phyloP scores from a whole-genome alignment of 2,113 vertebrate genomes.

The Myiozetetes cayanensis region DNA sequence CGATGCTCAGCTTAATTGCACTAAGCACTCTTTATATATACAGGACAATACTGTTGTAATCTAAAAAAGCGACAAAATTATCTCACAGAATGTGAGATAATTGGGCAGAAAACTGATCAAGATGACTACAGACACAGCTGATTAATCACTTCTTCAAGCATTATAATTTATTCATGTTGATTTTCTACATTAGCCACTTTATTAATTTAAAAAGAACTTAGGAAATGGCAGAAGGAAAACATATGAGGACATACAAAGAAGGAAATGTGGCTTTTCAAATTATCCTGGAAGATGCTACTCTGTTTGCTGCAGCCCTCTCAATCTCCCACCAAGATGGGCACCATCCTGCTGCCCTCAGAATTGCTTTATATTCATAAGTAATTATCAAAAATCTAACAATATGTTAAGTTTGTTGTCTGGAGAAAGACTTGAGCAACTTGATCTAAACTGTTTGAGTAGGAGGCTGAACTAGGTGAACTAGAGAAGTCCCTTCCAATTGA shows the following conservation, averaged over 20 bases:
- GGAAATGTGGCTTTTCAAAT: not conserved
- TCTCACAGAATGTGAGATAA: not conserved
- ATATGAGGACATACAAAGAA: not conserved
- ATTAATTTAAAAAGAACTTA: not conserved
- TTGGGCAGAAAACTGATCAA: not conserved
- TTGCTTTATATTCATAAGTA: not conserved
- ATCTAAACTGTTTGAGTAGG: not conserved
- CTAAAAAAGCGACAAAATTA: not conserved
- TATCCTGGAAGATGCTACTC: not conserved
- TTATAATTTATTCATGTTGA: not conserved
- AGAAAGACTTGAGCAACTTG: not conserved
- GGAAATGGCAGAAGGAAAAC: not conserved
- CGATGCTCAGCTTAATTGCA: not conserved
- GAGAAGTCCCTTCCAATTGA: not conserved
- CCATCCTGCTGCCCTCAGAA: not conserved
- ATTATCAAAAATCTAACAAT: not conserved
- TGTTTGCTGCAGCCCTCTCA: not conserved
- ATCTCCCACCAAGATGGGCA: not conserved
- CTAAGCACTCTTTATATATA: not conserved
- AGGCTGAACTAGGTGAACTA: not conserved
- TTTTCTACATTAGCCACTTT: not conserved
- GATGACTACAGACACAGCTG: not conserved
- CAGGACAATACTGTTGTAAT: not conserved
- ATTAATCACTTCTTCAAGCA: not conserved
- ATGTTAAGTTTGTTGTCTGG: not conserved